These are phyloP conservation scores for Pediacus dermestoides DNA, from an alignment of 2,888 invertebrate genomes.

Conservation along the genomic window DNA sequence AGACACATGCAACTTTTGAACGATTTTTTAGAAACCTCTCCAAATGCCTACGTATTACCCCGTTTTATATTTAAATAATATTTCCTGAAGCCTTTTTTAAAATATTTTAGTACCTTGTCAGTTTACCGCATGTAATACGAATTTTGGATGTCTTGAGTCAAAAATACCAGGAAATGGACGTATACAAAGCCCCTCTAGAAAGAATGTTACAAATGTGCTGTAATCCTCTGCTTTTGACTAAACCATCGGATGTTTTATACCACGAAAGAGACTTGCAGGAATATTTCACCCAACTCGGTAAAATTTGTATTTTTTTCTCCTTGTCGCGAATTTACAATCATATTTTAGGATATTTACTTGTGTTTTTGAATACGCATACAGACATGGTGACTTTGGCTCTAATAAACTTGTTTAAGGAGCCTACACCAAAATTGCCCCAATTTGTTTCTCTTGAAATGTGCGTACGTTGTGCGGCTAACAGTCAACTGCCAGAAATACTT, in stretches of 20 bases:
- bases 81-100: neutral
- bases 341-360: slow-evolving; percentile 35
- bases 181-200: slow-evolving; percentile 35
- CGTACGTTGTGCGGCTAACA: slow-evolving; percentile 37
- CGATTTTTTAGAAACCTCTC: slow-evolving; percentile 18
- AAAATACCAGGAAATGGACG: slow-evolving; percentile 22
- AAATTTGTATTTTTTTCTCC: no score
- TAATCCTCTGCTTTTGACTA: slow-evolving; percentile 39
- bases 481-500: slow-evolving; percentile 43
- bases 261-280: slow-evolving; percentile 34
- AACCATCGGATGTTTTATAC: slow-evolving; percentile 36
- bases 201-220: slow-evolving; percentile 39
- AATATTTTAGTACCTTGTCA: slow-evolving; percentile 40
- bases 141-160: slow-evolving; percentile 41
- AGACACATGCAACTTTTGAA: slow-evolving; percentile 22
- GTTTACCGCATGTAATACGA: slow-evolving; percentile 40
- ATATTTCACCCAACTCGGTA: slow-evolving; percentile 44
- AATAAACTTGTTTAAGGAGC: slow-evolving; percentile 13
- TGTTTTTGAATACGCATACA: slow-evolving; percentile 18
- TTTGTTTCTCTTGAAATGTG: slow-evolving; percentile 29
- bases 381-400: slow-evolving; percentile 13
- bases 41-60: slow-evolving; percentile 27
- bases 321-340: no score
- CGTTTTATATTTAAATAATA: slow-evolving; percentile 18
- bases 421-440: slow-evolving; percentile 9